A percentile compares a stretch with the other conserved stretches of the same genome.
Conservation (phyloP, 1,140 invertebrate species). For the Pectinophora gossypiella region DNA sequence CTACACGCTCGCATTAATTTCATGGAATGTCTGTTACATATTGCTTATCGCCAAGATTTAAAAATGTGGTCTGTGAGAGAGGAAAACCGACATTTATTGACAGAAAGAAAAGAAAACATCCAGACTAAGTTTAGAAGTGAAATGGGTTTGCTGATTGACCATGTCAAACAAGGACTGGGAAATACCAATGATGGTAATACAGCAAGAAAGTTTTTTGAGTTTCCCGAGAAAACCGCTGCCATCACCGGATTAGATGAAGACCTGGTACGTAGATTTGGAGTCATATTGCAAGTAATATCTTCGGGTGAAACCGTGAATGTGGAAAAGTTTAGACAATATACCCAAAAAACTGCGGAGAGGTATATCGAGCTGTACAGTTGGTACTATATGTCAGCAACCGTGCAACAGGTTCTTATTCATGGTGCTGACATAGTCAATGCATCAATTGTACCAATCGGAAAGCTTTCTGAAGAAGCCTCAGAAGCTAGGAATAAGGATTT, state of each 20-base stretch:
- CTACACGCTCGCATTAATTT: constrained; percentile 30
- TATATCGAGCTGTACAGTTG: not conserved
- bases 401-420: constrained; percentile 1
- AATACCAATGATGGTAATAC: constrained; percentile 6
- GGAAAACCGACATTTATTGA: not conserved
- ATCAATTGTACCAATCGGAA: constrained; percentile 37
- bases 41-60: constrained; percentile 22
- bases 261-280: not conserved
- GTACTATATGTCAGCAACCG: constrained; percentile 3
- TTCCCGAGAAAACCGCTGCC: not conserved
- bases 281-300: not conserved
- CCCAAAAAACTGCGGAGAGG: not conserved
- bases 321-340: not conserved
- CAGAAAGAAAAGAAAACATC: not conserved
- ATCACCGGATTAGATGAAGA: constrained; percentile 5
- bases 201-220: not conserved
- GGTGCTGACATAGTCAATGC: not conserved
- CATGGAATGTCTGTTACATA: constrained; percentile 26
- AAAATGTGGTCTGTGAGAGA: constrained; percentile 21
- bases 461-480: constrained; percentile 41
- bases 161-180: not conserved
- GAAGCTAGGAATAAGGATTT: not conserved
- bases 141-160: not conserved
- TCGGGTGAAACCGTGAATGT: not conserved
- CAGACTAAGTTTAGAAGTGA: not conserved